A percentile compares a stretch with the other conserved stretches of the same genome.
phyloP scores from a whole-genome alignment of 2,888 invertebrate species.

The Tenodera sinensis region DNA sequence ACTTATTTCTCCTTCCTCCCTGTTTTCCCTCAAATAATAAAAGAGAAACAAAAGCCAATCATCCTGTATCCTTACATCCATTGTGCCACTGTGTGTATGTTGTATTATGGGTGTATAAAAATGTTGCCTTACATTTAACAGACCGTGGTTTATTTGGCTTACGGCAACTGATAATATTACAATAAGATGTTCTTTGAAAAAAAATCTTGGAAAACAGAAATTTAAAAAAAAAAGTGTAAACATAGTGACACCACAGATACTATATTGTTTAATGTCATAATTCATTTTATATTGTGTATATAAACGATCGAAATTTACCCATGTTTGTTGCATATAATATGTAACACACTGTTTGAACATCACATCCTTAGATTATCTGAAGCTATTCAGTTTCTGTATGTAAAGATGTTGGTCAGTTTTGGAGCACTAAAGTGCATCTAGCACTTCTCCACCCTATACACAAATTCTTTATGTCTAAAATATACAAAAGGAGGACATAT shows the following conservation, averaged over 20 bases:
- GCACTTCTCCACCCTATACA: constrained; percentile 17
- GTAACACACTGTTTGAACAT: neutral
- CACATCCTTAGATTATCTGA: neutral
- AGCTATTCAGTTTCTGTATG: neutral
- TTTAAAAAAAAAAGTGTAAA: neutral
- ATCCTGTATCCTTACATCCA: neutral
- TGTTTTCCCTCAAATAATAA: neutral
- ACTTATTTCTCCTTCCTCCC: constrained; percentile 5
- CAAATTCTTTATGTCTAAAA: constrained; percentile 4
- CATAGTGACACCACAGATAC: neutral
- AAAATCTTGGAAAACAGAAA: neutral
- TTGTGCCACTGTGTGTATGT: constrained; percentile 6
- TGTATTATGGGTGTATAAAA: neutral
- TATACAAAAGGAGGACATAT: constrained; percentile 36
- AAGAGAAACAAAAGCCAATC: neutral
- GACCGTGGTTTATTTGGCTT: neutral
- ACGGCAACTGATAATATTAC: constrained; percentile 13
- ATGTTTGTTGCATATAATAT: neutral
- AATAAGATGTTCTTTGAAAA: neutral
- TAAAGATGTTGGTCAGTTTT: neutral
- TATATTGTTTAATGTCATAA: constrained; percentile 8
- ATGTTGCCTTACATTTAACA: constrained; percentile 22
- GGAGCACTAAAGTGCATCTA: neutral
- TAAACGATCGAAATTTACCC: constrained; percentile 8
- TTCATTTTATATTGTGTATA: constrained; percentile 21